These are phyloP conservation scores for Epinephelus awoara DNA, from an alignment of 2,797 vertebrate species.

Conservation along the genomic window DNA sequence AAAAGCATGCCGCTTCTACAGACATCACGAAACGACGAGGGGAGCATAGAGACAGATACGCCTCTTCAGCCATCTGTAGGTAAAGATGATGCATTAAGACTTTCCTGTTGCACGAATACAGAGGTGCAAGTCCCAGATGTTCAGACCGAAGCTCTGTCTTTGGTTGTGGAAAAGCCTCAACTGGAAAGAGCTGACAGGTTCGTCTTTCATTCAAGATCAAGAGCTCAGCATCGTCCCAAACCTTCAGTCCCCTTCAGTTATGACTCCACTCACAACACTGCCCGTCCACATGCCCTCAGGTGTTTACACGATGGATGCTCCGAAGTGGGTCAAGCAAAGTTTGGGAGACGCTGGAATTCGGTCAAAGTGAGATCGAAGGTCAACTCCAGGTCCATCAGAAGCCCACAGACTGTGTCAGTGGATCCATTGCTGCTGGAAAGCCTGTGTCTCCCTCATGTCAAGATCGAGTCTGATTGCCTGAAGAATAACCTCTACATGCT, in stretches of 20 bases:
- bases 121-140: constrained; percentile 45
- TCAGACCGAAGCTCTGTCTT: constrained; percentile 76
- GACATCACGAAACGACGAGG: constrained; percentile 41
- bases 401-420: constrained; percentile 67
- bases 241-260: constrained; percentile 33
- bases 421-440: constrained; percentile 60
- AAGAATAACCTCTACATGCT: constrained; percentile 74
- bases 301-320: constrained; percentile 31
- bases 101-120: constrained; percentile 36
- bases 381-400: constrained; percentile 67
- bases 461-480: constrained; percentile 70
- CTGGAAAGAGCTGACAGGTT: constrained; percentile 45
- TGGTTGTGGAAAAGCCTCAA: constrained; percentile 70
- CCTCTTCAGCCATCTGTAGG: constrained; percentile 6
- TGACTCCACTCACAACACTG: constrained; percentile 47
- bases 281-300: constrained; percentile 34
- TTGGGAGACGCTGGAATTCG: constrained; percentile 71
- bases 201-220: constrained; percentile 59
- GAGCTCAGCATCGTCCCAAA: constrained; percentile 45
- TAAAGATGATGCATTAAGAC: constrained; percentile 24
- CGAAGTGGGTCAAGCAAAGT: constrained; percentile 38
- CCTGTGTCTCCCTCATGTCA: constrained; percentile 75
- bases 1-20: constrained; percentile 79
- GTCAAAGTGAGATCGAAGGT: constrained; percentile 77
- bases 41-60: neutral